Percentiles rank a stretch among this genome's conserved stretches.
phyloP scores from a whole-genome alignment of 2,797 vertebrate species.

The Dallia pectoralis region DNA sequence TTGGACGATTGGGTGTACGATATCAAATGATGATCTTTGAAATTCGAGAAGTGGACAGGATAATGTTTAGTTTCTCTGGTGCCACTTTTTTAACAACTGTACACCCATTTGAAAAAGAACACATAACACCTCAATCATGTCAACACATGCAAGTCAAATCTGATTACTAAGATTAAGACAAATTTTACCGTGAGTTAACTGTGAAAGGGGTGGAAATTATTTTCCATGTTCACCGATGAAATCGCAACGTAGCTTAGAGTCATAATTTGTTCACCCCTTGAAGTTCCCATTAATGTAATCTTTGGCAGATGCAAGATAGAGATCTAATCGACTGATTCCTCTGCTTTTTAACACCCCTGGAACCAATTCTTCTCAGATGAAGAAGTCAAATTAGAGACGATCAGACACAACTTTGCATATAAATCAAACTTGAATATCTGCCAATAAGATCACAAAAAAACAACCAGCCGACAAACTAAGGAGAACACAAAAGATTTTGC shows the following conservation, averaged over 20 bases:
- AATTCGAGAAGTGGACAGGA: neutral
- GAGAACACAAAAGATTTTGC: slow-evolving; percentile 49
- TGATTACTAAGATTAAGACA: slow-evolving; percentile 57
- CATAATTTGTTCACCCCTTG: slow-evolving; percentile 41
- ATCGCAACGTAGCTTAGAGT: slow-evolving; percentile 56
- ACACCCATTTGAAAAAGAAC: slow-evolving; percentile 6
- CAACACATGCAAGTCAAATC: slow-evolving; percentile 35
- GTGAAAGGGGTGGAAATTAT: neutral
- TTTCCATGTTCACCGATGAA: slow-evolving; percentile 46
- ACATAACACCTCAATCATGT: slow-evolving; percentile 10
- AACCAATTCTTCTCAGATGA: slow-evolving; percentile 87
- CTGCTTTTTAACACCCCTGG: slow-evolving; percentile 78
- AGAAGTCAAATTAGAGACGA: slow-evolving; percentile 76
- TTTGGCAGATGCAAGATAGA: slow-evolving; percentile 48
- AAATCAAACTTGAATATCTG: slow-evolving; percentile 57
- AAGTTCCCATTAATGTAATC: slow-evolving; percentile 52
- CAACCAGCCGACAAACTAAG: slow-evolving; percentile 35
- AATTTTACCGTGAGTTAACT: slow-evolving; percentile 3
- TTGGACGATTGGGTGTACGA: neutral
- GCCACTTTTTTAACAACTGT: neutral
- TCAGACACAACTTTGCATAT: slow-evolving; percentile 79
- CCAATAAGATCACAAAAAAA: slow-evolving; percentile 51
- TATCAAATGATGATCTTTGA: neutral
- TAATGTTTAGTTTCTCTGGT: neutral
- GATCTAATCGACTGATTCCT: slow-evolving; percentile 65